A percentile compares a stretch with the other conserved stretches of the same genome.
Evolutionary conservation across 2,888 invertebrate species (phyloP).

Genomic region (Tipula lateralis): DNA sequence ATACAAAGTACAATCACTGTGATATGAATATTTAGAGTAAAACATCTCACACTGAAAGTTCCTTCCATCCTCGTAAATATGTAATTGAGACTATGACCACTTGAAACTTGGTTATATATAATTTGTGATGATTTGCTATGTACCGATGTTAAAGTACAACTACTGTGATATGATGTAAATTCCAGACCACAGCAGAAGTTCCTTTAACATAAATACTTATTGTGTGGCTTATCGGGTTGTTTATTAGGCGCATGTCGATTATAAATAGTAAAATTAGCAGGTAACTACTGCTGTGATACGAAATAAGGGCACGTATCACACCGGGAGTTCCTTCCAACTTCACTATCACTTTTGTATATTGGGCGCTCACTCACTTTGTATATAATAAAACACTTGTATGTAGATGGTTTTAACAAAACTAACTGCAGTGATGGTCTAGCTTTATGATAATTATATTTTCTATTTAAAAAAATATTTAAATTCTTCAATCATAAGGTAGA

Average conservation of each 20-base stretch:
- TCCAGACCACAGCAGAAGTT: conserved; percentile 33
- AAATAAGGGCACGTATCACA: conserved; percentile 43
- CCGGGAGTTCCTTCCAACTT: conserved; percentile 43
- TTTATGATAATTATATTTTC: conserved; percentile 4
- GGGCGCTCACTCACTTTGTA: neutral
- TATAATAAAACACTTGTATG: neutral
- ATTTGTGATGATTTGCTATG: neutral
- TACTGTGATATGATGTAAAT: conserved; percentile 33
- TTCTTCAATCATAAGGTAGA: conserved; percentile 43
- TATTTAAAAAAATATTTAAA: neutral
- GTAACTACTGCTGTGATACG: conserved; percentile 50
- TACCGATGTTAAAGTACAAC: conserved; percentile 32
- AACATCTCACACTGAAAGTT: conserved; percentile 36
- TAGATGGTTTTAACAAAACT: conserved; percentile 36
- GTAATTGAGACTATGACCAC: too few relatives aligned
- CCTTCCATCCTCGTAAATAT: conserved; percentile 34
- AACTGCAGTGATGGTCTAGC: conserved; percentile 46
- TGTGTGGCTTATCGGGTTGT: neutral
- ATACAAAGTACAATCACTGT: conserved; percentile 37
- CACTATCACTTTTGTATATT: neutral
- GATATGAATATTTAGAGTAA: conserved; percentile 33
- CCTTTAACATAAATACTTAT: conserved; percentile 30
- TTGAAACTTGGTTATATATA: neutral
- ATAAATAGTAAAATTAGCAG: conserved; percentile 34
- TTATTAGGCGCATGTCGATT: neutral